Base-by-base conservation (phyloP, 2,797 vertebrate species). In the Corythornis leucogaster region DNA sequence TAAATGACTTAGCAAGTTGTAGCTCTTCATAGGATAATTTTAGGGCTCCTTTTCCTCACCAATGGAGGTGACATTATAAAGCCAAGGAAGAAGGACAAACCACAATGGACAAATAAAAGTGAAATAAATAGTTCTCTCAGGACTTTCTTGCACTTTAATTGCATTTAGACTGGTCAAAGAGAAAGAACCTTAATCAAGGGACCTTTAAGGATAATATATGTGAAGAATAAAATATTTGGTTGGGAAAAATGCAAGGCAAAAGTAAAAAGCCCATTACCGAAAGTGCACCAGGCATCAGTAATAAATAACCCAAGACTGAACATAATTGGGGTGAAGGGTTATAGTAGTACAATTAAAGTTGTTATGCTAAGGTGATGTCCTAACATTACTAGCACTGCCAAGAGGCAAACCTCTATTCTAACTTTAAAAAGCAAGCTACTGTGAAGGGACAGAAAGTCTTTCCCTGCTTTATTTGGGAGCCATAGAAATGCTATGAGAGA, bases 281-380 rank as follows among this genome's bases (percentile, higher is more conserved):
- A 89, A 86, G 30, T 86, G 28, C 53, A 85, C 58, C 45, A 90
- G 71, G 58, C 58, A 71, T 84, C 13, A 22, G 83, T 62, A 91
- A 93, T 85, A 94, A 96, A 96, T 90, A 96, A 93, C 81, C 4
- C 4, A 35, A 87, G 75, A 43, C 43, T 67, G 57, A 93, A 85
- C 42, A 40, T 92, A 93, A 94, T 75, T 93, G 85, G 50, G 86
- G 85, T 95, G 88, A 95, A 94, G 51, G 88, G 94, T 96, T 91
- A 62, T 54, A 30, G 75, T 53, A 84, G 66, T 91, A 80, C 62
- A 89, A 90, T 93, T 92, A 79, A 92, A 93, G 54, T 66, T 92
- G 75, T 82, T 94, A 66, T 92, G 68, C 75, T 90, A 45, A 82
- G 64, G 75, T 73, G 64, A 53, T 82, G 31, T 90, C 58, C 46